Conservation (phyloP, 1,140 invertebrate species). For the Camponotus vicinus region DNA sequence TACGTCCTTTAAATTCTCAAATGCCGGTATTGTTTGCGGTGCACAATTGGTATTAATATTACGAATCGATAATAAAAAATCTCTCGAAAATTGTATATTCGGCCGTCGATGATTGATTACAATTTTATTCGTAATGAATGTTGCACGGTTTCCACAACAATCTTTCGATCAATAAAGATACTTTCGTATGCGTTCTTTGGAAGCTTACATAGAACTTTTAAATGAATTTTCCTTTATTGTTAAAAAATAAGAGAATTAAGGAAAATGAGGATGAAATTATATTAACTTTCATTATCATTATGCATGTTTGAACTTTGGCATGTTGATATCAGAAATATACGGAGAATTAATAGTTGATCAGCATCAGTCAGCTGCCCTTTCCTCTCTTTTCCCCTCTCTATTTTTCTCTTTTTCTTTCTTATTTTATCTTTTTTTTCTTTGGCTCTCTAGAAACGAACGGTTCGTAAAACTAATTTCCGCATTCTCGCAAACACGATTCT, state of each 20-base stretch:
- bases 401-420: neutral
- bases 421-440: neutral
- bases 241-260: neutral
- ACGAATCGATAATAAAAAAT: slow-evolving; percentile 13
- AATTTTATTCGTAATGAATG: slow-evolving; percentile 36
- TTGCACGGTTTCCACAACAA: neutral
- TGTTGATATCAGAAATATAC: neutral
- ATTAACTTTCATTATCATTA: slow-evolving; percentile 81
- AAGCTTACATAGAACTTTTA: neutral
- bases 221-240: slow-evolving; percentile 29
- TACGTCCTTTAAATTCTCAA: slow-evolving; percentile 37
- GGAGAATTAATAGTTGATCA: slow-evolving; percentile 26
- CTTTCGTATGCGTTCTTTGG: neutral
- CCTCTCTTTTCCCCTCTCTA: neutral
- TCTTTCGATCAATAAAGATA: neutral
- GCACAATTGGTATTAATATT: slow-evolving; percentile 44
- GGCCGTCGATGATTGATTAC: neutral
- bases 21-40: neutral
- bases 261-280: slow-evolving; percentile 49
- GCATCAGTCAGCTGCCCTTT: neutral
- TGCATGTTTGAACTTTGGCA: slow-evolving; percentile 73
- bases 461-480: slow-evolving; percentile 82
- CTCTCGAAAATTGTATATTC: slow-evolving; percentile 5
- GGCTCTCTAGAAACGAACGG: slow-evolving; percentile 48
- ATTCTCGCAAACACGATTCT: slow-evolving; percentile 29